Conservation (phyloP, 2,113 vertebrate genomes). For the Alligator mississippiensis region DNA sequence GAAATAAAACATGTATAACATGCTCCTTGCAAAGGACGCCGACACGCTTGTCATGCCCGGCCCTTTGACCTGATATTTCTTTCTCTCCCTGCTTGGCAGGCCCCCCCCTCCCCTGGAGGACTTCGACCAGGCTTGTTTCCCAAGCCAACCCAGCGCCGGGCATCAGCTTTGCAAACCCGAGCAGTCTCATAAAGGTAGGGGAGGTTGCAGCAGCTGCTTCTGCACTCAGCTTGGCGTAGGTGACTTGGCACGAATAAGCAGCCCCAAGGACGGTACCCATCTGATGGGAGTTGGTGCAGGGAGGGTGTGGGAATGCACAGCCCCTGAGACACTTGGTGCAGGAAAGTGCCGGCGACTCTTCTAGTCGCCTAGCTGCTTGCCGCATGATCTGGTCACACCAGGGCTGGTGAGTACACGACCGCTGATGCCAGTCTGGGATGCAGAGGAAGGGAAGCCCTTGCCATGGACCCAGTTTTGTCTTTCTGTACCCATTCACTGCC, state of each 20-base stretch:
- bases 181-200: conserved; percentile 81
- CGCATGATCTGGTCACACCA: rapidly evolving
- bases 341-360: background rate
- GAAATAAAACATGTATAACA: conserved; percentile 77
- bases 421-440: background rate
- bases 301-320: background rate
- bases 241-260: background rate
- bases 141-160: conserved; percentile 72
- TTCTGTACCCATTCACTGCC: background rate
- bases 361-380: background rate
- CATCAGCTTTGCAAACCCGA: conserved; percentile 74
- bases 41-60: background rate
- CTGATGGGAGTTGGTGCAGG: background rate
- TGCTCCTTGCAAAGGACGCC: conserved; percentile 57
- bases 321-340: background rate
- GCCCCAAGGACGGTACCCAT: background rate
- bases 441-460: background rate
- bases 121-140: conserved; percentile 46
- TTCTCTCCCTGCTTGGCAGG: conserved; percentile 37
- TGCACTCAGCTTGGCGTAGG: background rate
- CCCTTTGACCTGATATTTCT: background rate
- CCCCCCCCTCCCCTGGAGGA: conserved; percentile 67
- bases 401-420: background rate
- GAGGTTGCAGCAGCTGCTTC: background rate
- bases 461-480: background rate